These are phyloP conservation scores for Ptiloglossa arizonensis DNA, from an alignment of 1,140 invertebrate species.

Conservation along the genomic window DNA sequence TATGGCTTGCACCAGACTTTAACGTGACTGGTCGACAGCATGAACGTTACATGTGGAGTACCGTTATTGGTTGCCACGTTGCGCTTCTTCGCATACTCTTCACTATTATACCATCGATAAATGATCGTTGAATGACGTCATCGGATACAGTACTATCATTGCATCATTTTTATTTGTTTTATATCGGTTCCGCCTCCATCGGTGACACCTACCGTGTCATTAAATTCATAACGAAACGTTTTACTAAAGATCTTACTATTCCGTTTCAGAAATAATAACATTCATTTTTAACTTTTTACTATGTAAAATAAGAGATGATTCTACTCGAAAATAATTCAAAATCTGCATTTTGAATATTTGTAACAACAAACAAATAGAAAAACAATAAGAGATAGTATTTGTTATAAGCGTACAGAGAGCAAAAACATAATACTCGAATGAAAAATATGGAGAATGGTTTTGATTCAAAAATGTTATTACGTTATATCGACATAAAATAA, in stretches of 20 bases:
- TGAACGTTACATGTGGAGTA: constrained; percentile 21
- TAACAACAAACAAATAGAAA: too few relatives aligned
- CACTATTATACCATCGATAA: background rate
- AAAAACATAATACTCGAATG: too few relatives aligned
- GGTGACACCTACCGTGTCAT: background rate
- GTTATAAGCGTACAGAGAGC: background rate
- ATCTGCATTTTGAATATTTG: background rate
- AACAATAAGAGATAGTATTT: background rate
- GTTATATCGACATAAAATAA: too few relatives aligned
- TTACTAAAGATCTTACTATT: background rate
- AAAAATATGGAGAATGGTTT: too few relatives aligned
- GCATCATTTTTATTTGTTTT: background rate
- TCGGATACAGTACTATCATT: constrained; percentile 25
- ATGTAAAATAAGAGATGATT: too few relatives aligned
- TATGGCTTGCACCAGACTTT: background rate
- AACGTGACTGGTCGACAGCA: constrained; percentile 19
- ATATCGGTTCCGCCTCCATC: background rate
- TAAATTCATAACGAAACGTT: background rate
- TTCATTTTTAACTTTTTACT: too few relatives aligned
- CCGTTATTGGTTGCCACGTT: constrained; percentile 39
- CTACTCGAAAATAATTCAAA: too few relatives aligned
- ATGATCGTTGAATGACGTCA: constrained; percentile 24
- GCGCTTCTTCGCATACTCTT: background rate
- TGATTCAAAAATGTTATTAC: background rate
- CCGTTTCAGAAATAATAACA: too few relatives aligned